A percentile compares a stretch with the other conserved stretches of the same genome.
These are phyloP conservation scores for Luperina testacea DNA, from an alignment of 2,888 invertebrate species.

Conservation along the genomic window DNA sequence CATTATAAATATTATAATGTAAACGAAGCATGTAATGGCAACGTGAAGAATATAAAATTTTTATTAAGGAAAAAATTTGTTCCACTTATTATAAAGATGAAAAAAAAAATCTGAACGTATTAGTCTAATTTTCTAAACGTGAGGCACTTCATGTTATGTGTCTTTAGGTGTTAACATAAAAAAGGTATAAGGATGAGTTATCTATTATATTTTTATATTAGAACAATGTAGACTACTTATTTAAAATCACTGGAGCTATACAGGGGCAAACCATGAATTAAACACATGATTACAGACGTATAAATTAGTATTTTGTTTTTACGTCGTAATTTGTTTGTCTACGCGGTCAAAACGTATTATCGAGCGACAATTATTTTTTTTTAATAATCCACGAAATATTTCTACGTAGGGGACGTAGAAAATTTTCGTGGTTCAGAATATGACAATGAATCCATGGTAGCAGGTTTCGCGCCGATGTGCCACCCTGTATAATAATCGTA, in stretches of 20 bases:
- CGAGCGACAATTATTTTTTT: too few species aligned
- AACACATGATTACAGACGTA: neutral
- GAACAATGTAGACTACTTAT: neutral
- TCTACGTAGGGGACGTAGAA: too few species aligned
- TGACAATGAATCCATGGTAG: too few species aligned
- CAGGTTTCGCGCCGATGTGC: neutral
- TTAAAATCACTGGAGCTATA: conserved; percentile 2
- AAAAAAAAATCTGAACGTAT: conserved; percentile 33
- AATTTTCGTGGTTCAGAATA: too few species aligned
- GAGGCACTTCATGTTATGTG: conserved; percentile 3
- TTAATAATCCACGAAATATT: too few species aligned
- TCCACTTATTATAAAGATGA: conserved; percentile 27
- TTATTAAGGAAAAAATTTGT: conserved; percentile 18
- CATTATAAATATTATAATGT: conserved; percentile 26
- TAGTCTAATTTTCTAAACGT: conserved; percentile 30
- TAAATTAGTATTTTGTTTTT: too few species aligned
- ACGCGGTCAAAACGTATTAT: too few species aligned
- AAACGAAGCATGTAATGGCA: conserved; percentile 37
- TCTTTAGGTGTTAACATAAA: neutral
- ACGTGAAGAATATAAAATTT: conserved; percentile 21
- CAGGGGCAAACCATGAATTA: neutral
- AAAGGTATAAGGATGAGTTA: neutral
- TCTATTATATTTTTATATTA: conserved; percentile 4
- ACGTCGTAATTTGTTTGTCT: too few species aligned
- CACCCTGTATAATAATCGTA: neutral